Base-by-base conservation (phyloP, 2,113 vertebrate species). In the Merops nubicus region DNA sequence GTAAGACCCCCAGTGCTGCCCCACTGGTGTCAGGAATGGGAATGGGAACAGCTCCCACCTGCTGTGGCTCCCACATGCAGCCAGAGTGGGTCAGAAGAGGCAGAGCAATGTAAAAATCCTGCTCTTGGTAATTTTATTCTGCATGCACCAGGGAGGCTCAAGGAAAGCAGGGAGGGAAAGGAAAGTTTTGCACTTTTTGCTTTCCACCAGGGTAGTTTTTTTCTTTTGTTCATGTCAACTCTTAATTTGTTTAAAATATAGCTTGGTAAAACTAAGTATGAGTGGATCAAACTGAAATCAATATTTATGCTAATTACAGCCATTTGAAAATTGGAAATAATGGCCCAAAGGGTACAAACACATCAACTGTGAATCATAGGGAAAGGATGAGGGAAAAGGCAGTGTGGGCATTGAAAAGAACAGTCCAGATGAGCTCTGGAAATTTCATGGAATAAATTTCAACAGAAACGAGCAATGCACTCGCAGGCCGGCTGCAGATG, bases 331-430 rank as follows among this genome's bases (percentile, higher is more conserved):
- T 89, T 72, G 67, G 81, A 94, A 97, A 98, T 96, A 98, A 98
- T 97, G 98, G 91, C 92, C 98, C 97, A 96, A 91, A 95, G 93
- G 86, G 88, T 93, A 93, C 74, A 94, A 96, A 94, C 93, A 94
- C 80, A 96, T 76, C 91, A 97, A 97, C 93, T 84, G 97, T 92
- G 86, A 98, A 97, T 98, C 95, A 95, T 59, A 95, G 97, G 96
- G 92, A 97, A 97, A 87, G 47, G 93, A 97, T 97, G 92, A 97
- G 96, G 98, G 93, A 95, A 97, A 98, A 98, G 97, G 96, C 98
- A 98, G 96, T 96, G 85, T 96, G 98, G 98, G 97, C 98, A 98
- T 98, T 96, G 97, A 98, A 98, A 98, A 98, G 98, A 98, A 98
- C 97, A 98, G 97, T 96, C 97, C 97, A 97, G 93, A 95, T 96